Conservation (phyloP, 2,113 vertebrate genomes). For the Corythornis madagascariensis region DNA sequence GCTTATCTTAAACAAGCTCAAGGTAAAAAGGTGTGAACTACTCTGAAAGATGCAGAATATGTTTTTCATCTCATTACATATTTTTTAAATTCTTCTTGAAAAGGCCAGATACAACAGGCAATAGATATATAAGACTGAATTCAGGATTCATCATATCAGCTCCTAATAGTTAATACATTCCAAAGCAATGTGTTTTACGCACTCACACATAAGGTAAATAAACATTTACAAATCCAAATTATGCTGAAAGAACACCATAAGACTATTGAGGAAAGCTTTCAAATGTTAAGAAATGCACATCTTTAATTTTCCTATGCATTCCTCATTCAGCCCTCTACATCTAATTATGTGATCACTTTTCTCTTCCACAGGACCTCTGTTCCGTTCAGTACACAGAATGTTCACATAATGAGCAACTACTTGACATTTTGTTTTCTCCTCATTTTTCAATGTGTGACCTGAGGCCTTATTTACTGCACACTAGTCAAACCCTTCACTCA, state of each 20-base stretch:
- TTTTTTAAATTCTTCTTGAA: not conserved
- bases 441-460: conserved; percentile 30
- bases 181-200: not conserved
- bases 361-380: conserved; percentile 13
- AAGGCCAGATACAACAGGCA: not conserved
- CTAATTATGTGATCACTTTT: conserved; percentile 24
- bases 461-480: conserved; percentile 40
- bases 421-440: conserved; percentile 44
- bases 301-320: not conserved
- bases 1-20: not conserved
- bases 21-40: not conserved
- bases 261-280: not conserved
- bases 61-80: not conserved
- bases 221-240: not conserved
- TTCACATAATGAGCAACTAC: conserved; percentile 36
- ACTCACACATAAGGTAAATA: not conserved
- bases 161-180: not conserved
- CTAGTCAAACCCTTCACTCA: conserved; percentile 32
- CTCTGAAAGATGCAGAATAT: not conserved
- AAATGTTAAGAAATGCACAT: not conserved
- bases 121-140: not conserved
- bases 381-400: not conserved
- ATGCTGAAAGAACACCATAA: not conserved
- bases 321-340: not conserved
- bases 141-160: not conserved